Evolutionary conservation across 2,113 vertebrate species (phyloP), one percentile per base, ranked within the genome.

Genomic region (Chionis minor): DNA sequence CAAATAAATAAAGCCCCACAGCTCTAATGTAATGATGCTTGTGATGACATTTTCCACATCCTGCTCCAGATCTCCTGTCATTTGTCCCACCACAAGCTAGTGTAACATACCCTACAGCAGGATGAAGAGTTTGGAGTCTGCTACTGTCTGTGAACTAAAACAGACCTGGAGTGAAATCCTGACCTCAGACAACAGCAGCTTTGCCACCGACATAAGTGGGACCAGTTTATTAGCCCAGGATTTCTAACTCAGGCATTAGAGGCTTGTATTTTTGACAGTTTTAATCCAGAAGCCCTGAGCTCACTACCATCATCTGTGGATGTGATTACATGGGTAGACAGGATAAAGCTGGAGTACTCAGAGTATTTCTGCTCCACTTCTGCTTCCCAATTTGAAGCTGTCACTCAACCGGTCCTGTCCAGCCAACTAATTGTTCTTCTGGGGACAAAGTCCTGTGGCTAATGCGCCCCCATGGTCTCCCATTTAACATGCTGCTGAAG

Each of bases 41-140:
- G 58, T 75, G 95, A 92, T 95, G 95, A 97, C 70, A 94, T 94
- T 95, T 92, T 95, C 91, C 97, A 91, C 70, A 54, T 91, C 81
- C 89, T n/a, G 55, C 86, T 95, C 89, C 94, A 97, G 89, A 92
- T 85, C 83, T 94, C 78, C 26, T 70, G 78, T 75, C 81, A 82
- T 85, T 90, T 56, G 42, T 85, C 89, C 94, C 81, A 94, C 94
- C 80, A 84, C 83, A 94, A 88, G 61, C 89, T 42, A 44, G 51
- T 17, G 49, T n/a, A 61, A 94, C 58, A 38, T n/a, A 38, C 49
- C 91, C 94, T 72, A 73, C 62, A 92, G 86, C 52, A 38, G 66
- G 70, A 87, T 65, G 78, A 71, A 85, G 61, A 54, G 35, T 30
- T 85, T 85, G 74, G 78, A 96, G 78, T 54, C 79, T 92, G 92